These are phyloP conservation scores for Bos indicus DNA, from an alignment of 2,113 vertebrate genomes.

Conservation along the genomic window DNA sequence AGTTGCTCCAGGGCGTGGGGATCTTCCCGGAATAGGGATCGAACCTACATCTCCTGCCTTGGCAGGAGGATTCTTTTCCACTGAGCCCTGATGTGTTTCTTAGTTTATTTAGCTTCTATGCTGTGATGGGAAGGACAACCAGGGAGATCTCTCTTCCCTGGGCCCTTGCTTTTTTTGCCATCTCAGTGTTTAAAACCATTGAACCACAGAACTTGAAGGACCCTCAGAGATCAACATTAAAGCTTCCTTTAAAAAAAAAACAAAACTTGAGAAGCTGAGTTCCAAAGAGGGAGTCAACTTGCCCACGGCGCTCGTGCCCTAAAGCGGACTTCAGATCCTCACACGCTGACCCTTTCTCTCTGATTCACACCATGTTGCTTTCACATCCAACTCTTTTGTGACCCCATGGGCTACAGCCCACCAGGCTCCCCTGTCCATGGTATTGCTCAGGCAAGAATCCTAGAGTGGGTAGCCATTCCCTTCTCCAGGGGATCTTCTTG, in stretches of 20 bases:
- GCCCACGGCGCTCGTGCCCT: not conserved
- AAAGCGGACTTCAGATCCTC: fast-evolving
- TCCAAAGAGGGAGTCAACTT: not conserved
- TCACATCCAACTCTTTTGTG: not conserved
- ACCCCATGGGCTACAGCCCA: not conserved
- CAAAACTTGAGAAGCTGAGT: not conserved
- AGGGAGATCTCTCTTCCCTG: not conserved
- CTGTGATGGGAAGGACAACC: no score
- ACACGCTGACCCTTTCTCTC: not conserved
- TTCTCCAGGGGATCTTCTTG: not conserved
- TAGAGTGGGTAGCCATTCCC: not conserved
- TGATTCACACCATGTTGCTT: fast-evolving
- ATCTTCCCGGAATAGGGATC: not conserved
- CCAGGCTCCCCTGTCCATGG: not conserved
- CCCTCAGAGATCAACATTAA: not conserved
- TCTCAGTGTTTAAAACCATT: not conserved
- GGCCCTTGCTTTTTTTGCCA: not conserved
- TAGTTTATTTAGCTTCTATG: not conserved
- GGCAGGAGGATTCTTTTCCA: not conserved
- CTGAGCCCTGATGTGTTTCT: not conserved
- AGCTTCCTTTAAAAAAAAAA: not conserved
- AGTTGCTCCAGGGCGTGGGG: not conserved
- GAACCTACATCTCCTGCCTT: not conserved
- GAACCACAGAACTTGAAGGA: not conserved
- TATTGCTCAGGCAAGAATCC: not conserved